phyloP scores from a whole-genome alignment of 2,888 invertebrate genomes.

The Caenorhabditis zanzibari region DNA sequence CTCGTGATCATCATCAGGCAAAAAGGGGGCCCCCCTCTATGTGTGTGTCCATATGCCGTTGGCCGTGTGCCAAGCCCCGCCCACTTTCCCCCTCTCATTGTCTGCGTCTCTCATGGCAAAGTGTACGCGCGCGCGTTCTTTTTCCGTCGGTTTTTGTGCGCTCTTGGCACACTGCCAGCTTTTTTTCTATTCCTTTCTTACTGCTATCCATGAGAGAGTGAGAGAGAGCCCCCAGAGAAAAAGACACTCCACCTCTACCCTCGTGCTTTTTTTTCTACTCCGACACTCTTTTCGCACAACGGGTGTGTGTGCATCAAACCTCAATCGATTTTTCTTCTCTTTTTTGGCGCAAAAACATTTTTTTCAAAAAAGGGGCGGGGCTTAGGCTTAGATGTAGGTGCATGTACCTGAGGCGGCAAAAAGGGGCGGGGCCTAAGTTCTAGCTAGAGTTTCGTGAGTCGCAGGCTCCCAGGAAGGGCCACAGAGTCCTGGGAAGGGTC shows the following conservation, averaged over 20 bases:
- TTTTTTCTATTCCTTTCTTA: neutral
- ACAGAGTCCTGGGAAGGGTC: too few species aligned
- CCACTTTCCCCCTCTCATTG: constrained; percentile 5
- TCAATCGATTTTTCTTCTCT: constrained; percentile 18
- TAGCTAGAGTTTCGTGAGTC: too few species aligned
- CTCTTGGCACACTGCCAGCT: constrained; percentile 52
- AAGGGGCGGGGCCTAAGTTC: too few species aligned
- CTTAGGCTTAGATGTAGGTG: neutral
- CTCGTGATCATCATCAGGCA: constrained; percentile 58
- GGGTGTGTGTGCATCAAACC: constrained; percentile 13
- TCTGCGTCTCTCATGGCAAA: constrained; percentile 15
- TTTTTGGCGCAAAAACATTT: constrained; percentile 8
- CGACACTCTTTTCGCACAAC: constrained; percentile 22
- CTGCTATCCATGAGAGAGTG: neutral
- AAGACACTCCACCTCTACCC: neutral
- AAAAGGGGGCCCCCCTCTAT: constrained; percentile 3
- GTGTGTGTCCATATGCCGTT: constrained; percentile 58
- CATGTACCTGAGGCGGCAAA: neutral
- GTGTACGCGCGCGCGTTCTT: neutral
- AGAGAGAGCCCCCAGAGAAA: neutral
- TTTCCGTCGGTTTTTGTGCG: constrained; percentile 9
- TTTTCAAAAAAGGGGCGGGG: constrained; percentile 23
- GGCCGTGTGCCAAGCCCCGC: constrained; percentile 55
- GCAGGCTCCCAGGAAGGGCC: too few species aligned
- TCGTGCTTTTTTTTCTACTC: neutral